Conservation (phyloP, 2,113 vertebrate genomes). For the Elephas maximus region DNA sequence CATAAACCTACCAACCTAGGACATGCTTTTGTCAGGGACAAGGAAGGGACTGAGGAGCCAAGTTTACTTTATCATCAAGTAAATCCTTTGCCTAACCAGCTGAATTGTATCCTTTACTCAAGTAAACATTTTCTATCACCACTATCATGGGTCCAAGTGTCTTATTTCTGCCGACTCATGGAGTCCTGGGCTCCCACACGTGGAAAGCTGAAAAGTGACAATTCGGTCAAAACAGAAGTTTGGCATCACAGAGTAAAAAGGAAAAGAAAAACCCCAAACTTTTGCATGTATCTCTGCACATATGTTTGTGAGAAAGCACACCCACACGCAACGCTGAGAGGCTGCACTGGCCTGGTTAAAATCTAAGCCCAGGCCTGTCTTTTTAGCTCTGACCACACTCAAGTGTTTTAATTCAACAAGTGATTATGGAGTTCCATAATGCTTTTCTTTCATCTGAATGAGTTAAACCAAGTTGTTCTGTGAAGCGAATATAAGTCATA, state of each 20-base stretch:
- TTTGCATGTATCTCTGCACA: conserved; percentile 51
- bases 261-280: conserved; percentile 50
- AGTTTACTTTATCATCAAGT: conserved; percentile 30
- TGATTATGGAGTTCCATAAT: not conserved
- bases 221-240: conserved; percentile 77
- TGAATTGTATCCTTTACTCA: conserved; percentile 35
- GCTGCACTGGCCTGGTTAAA: not conserved
- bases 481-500: not conserved
- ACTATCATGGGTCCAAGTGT: conserved; percentile 63
- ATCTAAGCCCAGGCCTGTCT: not conserved
- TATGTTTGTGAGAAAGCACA: conserved; percentile 69
- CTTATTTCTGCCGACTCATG: conserved; percentile 34
- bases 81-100: conserved; percentile 31
- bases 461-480: conserved; percentile 13
- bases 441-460: conserved; percentile 18
- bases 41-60: not conserved
- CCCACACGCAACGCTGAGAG: conserved; percentile 40
- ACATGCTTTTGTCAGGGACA: not conserved
- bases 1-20: not conserved
- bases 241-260: conserved; percentile 62
- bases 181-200: conserved; percentile 46
- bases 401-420: not conserved
- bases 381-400: conserved; percentile 3
- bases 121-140: conserved; percentile 55
- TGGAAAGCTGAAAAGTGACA: conserved; percentile 64